Conservation (phyloP, 2,113 vertebrate genomes). For the Heteronetta atricapilla region DNA sequence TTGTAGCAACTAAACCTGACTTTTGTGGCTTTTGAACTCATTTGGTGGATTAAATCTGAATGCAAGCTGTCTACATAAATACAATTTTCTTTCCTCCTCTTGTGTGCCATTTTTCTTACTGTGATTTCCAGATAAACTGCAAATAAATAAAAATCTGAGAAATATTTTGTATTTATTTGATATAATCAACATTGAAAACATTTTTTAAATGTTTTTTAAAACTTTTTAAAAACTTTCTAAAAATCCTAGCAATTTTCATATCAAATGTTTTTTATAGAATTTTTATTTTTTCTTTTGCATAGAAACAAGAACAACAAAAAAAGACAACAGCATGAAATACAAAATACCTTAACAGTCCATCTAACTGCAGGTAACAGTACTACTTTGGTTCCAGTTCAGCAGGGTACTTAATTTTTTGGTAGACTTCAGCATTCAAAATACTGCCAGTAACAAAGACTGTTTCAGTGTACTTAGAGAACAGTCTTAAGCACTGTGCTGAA, state of each 20-base stretch:
- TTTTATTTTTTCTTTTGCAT: background rate
- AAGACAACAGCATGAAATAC: background rate
- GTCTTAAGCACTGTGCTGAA: background rate
- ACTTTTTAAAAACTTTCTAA: background rate
- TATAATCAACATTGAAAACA: background rate
- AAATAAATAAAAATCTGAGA: background rate
- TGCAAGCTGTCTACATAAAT: conserved; percentile 73
- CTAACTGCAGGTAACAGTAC: background rate
- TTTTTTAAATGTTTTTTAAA: too few relatives aligned
- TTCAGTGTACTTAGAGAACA: too few relatives aligned
- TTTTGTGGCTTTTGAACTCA: background rate
- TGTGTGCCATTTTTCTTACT: background rate
- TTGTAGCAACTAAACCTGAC: background rate
- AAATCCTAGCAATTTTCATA: background rate
- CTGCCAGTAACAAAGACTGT: background rate
- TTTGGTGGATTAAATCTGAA: background rate
- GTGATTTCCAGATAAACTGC: background rate
- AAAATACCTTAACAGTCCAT: background rate
- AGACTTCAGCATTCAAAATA: background rate
- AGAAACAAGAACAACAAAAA: background rate
- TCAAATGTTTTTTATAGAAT: background rate
- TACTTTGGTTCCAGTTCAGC: background rate
- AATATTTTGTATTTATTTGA: background rate
- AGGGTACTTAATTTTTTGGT: background rate
- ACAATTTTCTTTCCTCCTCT: background rate